Base-by-base conservation (phyloP, 2,888 invertebrate genomes). In the Napeogenes sylphis region DNA sequence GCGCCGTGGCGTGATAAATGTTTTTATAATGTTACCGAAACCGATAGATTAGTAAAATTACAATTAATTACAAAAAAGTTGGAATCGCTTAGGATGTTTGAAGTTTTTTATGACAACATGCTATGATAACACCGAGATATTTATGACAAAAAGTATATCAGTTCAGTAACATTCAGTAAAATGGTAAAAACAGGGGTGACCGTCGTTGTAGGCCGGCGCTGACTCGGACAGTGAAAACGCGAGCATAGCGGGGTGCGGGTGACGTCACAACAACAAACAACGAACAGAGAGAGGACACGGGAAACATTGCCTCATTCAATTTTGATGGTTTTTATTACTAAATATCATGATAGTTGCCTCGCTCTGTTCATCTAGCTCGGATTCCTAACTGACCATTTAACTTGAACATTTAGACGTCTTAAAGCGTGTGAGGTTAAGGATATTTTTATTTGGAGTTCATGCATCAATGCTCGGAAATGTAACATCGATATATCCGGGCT, bases 171-270 rank as follows among this genome's bases (percentile, higher is more conserved):
- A 64, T 64, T 47, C 33, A 14, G 51, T 58, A 56, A 45, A 58
- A 61, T 58, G 47, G 57, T 13, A 56, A 64, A 61, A 58, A 62
- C 4, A 62, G 10, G 61, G 58, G 61, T 64, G 64, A 64, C 53
- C 42, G 53, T 60, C 55, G 57, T 64, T 56, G 56, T 46, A 58
- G 69, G 68, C 68, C 70, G 70, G 70, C 71, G 69, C 70, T 69
- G 71, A 69, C 68, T 70, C 69, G 71, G 68, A 66, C 68, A 70
- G 69, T 71, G 66, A 70, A 71, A 70, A 71, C 73, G 71, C 71
- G 66, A 59, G 64, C 66, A 64, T 67, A 66, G 70, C 70, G 67
- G 67, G 70, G 67, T 58, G 54, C 54, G 66, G 67, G 68, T 67
- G 62, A 59, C 64, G 54, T 51, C 21, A n/a, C 32, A 54, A 42